Evolutionary conservation across 2,888 invertebrate genomes (phyloP), one percentile per base, ranked within the genome.

Genomic region (Geophilus truncorum): DNA sequence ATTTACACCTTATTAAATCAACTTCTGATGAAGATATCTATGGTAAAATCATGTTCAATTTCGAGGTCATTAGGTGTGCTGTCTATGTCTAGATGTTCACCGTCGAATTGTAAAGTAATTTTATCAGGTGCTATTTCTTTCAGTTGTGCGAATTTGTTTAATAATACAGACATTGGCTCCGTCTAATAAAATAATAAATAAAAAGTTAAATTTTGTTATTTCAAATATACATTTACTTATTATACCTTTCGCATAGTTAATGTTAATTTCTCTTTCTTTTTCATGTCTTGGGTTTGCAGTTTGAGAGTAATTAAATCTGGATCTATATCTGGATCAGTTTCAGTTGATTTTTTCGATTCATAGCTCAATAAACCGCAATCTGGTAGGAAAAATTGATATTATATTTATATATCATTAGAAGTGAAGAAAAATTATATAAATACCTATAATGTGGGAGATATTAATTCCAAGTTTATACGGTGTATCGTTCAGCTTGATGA

Each of bases 51-150:
- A 0, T 89, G 89, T 83, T 90, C 90, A 1, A 90, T 82, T 0
- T 89, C 90, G 34, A 90, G 83, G 0, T 88, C 87, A 9, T 84
- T 83, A 0, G 89, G 85, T 0, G 90, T 90, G 9, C 80, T 84
- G 80, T 83, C 85, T 86, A 88, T 86, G 83, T 86, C 84, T 62
- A 90, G 84, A n/a, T 85, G 80, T 82, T 90, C 90, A 0, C 90
- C 90, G 84, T 90, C 90, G 85, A 90, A 90, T 82, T 87, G 86
- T 84, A 90, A 90, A 62, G 86, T 88, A 6, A 90, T 84, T 78
- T 86, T 87, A 0, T 86, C 85, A 1, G 89, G 18, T 0, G 87
- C 85, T n/a, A 85, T 83, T 51, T 89, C 88, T 6, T 89, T 85
- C 82, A 88, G 86, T 82, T 89, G 89, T 0, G 90, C 87, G 85